Evolutionary conservation across 2,113 vertebrate species (phyloP).

Genomic region (Gymnarchus niloticus): DNA sequence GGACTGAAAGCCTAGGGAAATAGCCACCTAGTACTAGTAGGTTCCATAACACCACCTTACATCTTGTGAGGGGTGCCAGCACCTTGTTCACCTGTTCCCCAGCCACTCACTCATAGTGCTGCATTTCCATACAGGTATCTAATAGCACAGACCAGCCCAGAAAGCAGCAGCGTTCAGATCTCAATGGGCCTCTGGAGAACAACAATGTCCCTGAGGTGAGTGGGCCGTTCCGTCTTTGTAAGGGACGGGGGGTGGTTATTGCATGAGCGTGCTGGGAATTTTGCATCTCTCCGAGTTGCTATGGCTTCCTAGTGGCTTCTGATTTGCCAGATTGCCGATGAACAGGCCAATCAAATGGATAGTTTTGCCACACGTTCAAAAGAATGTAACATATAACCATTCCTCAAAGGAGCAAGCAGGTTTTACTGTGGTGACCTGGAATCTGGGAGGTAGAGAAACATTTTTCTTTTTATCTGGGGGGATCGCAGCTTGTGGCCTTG

Average conservation of each 20-base stretch:
- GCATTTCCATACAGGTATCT: conserved; percentile 67
- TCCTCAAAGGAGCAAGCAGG: no score
- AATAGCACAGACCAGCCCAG: conserved; percentile 81
- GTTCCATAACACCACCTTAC: background rate
- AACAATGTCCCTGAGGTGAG: conserved; percentile 86
- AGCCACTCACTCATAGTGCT: background rate
- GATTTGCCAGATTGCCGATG: background rate
- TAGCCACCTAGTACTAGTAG: background rate
- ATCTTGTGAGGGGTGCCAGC: background rate
- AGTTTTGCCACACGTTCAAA: background rate
- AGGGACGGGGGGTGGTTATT: background rate
- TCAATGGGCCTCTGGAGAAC: conserved; percentile 87
- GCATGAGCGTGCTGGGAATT: conserved; percentile 9
- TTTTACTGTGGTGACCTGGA: background rate
- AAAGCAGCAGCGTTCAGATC: conserved; percentile 93
- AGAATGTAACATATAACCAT: no score
- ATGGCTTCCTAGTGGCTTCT: background rate
- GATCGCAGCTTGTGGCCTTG: background rate
- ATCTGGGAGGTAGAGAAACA: background rate
- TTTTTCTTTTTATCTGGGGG: background rate
- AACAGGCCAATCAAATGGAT: background rate
- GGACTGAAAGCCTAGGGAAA: background rate
- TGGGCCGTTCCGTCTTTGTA: background rate
- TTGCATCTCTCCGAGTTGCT: background rate
- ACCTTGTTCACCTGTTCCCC: background rate